These are phyloP conservation scores for Sesia bembeciformis DNA, from an alignment of 2,888 invertebrate species.

Conservation along the genomic window DNA sequence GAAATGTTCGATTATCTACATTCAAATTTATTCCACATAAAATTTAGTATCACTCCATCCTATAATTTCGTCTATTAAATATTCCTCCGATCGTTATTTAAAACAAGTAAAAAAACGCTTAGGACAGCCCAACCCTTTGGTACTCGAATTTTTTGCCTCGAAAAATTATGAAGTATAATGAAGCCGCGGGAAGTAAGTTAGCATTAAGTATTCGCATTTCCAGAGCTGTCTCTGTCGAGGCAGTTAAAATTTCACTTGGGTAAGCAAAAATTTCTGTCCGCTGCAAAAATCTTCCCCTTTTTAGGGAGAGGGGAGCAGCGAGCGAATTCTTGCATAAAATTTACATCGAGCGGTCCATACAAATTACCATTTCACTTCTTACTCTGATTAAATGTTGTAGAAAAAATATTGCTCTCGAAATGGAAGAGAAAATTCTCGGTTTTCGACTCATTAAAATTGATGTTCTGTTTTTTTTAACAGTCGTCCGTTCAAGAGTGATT, in stretches of 20 bases:
- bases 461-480: conserved; percentile 50
- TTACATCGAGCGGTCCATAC: conserved; percentile 74
- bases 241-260: conserved; percentile 74
- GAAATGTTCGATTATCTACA: too few species aligned
- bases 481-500: conserved; percentile 28
- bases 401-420: conserved; percentile 72
- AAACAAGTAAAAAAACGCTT: conserved; percentile 8
- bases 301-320: conserved; percentile 57
- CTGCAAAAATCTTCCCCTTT: conserved; percentile 69
- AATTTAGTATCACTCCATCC: too few species aligned
- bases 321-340: conserved; percentile 73
- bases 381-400: conserved; percentile 74
- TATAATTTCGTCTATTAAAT: conserved; percentile 2
- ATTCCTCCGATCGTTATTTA: conserved; percentile 6
- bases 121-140: conserved; percentile 37
- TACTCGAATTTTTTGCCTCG: conserved; percentile 44
- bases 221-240: conserved; percentile 69
- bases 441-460: conserved; percentile 71
- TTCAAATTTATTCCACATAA: too few species aligned
- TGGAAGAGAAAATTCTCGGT: conserved; percentile 69
- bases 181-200: conserved; percentile 69
- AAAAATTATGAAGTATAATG: conserved; percentile 72
- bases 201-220: conserved; percentile 71
- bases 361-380: conserved; percentile 74
- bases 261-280: conserved; percentile 73